Conservation (phyloP, 2,888 invertebrate genomes). For the Oegoconia quadripuncta region DNA sequence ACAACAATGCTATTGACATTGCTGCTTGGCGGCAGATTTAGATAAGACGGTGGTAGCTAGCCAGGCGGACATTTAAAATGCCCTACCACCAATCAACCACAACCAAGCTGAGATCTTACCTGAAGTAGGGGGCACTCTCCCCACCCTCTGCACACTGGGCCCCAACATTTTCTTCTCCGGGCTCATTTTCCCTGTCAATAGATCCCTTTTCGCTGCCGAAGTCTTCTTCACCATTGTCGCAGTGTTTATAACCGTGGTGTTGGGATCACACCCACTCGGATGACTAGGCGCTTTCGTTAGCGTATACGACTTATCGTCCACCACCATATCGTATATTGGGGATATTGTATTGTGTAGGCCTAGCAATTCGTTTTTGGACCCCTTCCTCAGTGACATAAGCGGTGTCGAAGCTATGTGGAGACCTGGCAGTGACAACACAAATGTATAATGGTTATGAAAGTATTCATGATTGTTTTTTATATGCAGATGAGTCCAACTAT, state of each 20-base stretch:
- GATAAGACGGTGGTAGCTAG: too few species aligned
- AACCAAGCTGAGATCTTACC: too few species aligned
- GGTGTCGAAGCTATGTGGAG: constrained; percentile 65
- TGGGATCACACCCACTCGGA: constrained; percentile 39
- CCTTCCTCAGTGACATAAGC: constrained; percentile 40
- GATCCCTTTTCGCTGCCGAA: constrained; percentile 53
- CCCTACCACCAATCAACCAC: too few species aligned
- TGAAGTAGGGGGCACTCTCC: constrained; percentile 27
- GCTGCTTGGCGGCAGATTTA: too few species aligned
- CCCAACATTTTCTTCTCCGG: constrained; percentile 48
- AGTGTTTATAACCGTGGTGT: constrained; percentile 54
- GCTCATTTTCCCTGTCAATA: constrained; percentile 41
- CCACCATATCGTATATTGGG: constrained; percentile 57
- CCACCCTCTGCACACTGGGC: constrained; percentile 27
- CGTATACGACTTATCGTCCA: constrained; percentile 56
- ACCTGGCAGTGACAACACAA: too few species aligned
- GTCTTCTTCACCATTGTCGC: constrained; percentile 54
- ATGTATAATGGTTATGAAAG: background rate
- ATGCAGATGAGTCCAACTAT: background rate
- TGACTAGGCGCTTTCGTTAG: constrained; percentile 37
- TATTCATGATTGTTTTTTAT: background rate
- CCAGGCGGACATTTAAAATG: too few species aligned
- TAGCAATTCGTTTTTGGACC: constrained; percentile 44
- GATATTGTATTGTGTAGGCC: constrained; percentile 64
- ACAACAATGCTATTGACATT: too few species aligned